Conservation (phyloP, 1,140 invertebrate genomes). For the Panulirus ornatus region DNA sequence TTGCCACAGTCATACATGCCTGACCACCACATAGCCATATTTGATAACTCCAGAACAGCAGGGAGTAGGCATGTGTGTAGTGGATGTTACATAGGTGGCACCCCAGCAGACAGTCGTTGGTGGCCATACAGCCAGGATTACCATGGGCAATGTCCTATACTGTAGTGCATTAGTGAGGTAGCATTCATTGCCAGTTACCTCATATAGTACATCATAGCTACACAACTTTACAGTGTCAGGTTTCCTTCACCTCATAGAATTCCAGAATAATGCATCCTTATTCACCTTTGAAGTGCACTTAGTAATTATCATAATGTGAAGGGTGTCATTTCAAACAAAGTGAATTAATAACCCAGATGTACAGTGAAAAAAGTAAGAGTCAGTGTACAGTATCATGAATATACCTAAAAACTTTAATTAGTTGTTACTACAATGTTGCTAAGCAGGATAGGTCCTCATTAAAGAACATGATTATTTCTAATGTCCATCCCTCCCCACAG, state of each 20-base stretch:
- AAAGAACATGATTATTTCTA: slow-evolving; percentile 45
- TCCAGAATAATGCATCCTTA: slow-evolving; percentile 45
- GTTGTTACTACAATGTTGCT: slow-evolving; percentile 44
- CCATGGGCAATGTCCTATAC: slow-evolving; percentile 34
- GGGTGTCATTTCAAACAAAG: slow-evolving; percentile 6
- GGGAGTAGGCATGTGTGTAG: background rate
- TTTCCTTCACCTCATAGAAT: slow-evolving; percentile 29
- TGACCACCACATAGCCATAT: background rate
- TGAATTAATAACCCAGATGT: slow-evolving; percentile 4
- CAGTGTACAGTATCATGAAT: slow-evolving; percentile 20
- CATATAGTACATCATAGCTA: slow-evolving; percentile 40
- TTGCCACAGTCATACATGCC: background rate
- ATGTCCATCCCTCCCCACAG: slow-evolving; percentile 68
- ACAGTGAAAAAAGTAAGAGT: slow-evolving; percentile 13
- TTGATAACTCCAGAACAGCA: slow-evolving; percentile 7
- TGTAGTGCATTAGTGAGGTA: slow-evolving; percentile 32
- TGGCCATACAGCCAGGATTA: slow-evolving; percentile 27
- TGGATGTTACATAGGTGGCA: slow-evolving; percentile 1
- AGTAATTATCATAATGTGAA: slow-evolving; percentile 8
- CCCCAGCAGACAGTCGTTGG: slow-evolving; percentile 51
- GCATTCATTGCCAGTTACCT: slow-evolving; percentile 40
- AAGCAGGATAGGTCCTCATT: slow-evolving; percentile 41
- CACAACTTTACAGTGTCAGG: slow-evolving; percentile 50
- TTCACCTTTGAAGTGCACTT: slow-evolving; percentile 41
- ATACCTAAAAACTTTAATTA: slow-evolving; percentile 20